Evolutionary conservation across 2,888 invertebrate species (phyloP), one percentile per base, ranked within the genome.

Genomic region (Taphrorychus bicolor): DNA sequence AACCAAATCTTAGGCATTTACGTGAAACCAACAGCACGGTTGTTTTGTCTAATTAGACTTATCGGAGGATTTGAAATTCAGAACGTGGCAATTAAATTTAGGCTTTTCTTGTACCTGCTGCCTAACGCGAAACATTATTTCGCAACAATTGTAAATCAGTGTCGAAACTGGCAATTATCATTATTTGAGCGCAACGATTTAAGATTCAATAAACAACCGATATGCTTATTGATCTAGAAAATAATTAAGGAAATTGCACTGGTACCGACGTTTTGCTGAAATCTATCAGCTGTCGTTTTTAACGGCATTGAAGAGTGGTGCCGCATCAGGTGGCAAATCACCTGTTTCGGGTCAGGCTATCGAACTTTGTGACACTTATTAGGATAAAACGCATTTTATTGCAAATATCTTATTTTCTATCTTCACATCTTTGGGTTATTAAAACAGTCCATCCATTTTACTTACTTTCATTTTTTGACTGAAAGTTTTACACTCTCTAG

Each of bases 261-360:
- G 52, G 24, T 61, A 61, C 22, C 22, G 17, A 19, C 19, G 11
- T 49, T n/a, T 22, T 24, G 42, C 21, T 53, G 17, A 18, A 54
- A 24, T 32, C 41, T 23, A 63, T 57, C 62, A 63, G 40, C 56
- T 63, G 62, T 41, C 40, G 19, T 63, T 56, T 62, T 62, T 62
- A 62, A 62, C 62, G 62, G 62, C 32, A 61, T 5, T 42, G 42
- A 16, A n/a, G n/a, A n/a, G n/a, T n/a, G 17, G 32, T 11, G n/a
- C 59, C 32, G 59, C 59, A 41, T 53, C 53, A 61, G 56, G 21
- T 45, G 45, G 48, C 40, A 54, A 22, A 22, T 61, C 61, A 62
- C 62, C 56, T 49, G 62, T 40, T 56, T 45, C 18, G 17, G 7
- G 45, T 45, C 45, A 45, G 45, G 45, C 45, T 17, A 45, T 45